phyloP scores from a whole-genome alignment of 2,888 invertebrate species.

The Sepioteuthis lessoniana region DNA sequence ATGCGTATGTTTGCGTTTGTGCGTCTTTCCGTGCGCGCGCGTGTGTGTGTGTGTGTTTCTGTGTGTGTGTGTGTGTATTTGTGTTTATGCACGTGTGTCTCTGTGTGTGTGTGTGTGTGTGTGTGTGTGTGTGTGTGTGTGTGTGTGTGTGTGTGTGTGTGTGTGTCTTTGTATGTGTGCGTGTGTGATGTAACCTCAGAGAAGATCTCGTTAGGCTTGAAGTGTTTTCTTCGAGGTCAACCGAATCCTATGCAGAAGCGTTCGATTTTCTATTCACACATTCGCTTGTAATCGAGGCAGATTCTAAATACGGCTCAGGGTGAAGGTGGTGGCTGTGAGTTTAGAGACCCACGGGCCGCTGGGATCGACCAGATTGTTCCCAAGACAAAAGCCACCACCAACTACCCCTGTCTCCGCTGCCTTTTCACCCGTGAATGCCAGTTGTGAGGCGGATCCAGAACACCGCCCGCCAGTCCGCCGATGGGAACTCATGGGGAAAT shows the following conservation, averaged over 20 bases:
- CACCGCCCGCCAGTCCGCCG: not conserved
- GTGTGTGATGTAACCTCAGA: not conserved
- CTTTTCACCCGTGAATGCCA: not conserved
- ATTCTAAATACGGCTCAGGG: not conserved
- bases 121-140: not conserved
- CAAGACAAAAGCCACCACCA: not conserved
- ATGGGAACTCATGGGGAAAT: too few relatives aligned
- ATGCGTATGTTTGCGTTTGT: not conserved
- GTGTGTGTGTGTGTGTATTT: too few relatives aligned
- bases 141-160: not conserved
- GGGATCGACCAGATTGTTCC: not conserved
- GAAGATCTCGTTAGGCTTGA: not conserved
- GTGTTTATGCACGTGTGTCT: not conserved
- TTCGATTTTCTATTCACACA: not conserved
- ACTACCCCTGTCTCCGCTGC: not conserved
- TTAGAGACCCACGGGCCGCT: not conserved
- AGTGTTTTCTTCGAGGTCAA: not conserved
- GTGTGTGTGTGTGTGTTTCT: not conserved
- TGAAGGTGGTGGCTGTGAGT: not conserved
- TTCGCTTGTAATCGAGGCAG: not conserved
- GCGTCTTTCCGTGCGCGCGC: too few relatives aligned
- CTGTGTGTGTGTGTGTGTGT: not conserved
- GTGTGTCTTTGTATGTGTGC: not conserved
- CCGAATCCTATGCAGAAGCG: not conserved
- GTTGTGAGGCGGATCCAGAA: not conserved